phyloP scores from a whole-genome alignment of 1,140 invertebrate species.

The Drosophila prosaltans region DNA sequence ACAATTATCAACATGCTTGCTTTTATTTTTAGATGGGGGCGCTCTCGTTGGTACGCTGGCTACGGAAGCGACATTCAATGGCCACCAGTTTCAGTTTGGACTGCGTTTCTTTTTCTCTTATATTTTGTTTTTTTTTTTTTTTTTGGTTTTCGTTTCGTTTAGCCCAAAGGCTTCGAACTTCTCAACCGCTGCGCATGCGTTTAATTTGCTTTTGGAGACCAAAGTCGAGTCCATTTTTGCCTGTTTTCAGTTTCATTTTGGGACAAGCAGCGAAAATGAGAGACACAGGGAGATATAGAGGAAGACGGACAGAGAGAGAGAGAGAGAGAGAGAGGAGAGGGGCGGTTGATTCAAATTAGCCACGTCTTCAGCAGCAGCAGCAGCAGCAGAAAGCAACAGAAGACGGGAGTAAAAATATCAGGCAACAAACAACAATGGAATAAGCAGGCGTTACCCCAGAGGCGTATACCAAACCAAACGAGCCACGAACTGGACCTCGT shows the following conservation, averaged over 20 bases:
- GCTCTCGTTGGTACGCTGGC: slow-evolving; percentile 35
- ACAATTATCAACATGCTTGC: slow-evolving; percentile 79
- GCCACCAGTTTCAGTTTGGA: slow-evolving; percentile 59
- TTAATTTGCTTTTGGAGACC: slow-evolving; percentile 62
- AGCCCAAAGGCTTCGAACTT: slow-evolving; percentile 51
- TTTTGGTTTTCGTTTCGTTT: slow-evolving; percentile 37
- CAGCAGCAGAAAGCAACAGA: not conserved
- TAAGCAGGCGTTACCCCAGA: slow-evolving; percentile 75
- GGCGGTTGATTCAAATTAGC: slow-evolving; percentile 80
- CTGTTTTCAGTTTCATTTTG: slow-evolving; percentile 76
- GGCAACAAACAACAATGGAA: slow-evolving; percentile 79
- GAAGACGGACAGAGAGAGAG: slow-evolving; percentile 59
- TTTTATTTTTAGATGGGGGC: slow-evolving; percentile 39
- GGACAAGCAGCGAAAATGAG: slow-evolving; percentile 74
- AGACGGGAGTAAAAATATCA: slow-evolving; percentile 38
- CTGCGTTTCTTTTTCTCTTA: slow-evolving; percentile 6
- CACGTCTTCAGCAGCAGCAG: slow-evolving; percentile 59
- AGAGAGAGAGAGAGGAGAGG: slow-evolving; percentile 70
- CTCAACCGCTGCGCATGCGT: slow-evolving; percentile 64
- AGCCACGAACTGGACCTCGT: slow-evolving; percentile 45
- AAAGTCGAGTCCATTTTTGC: slow-evolving; percentile 24
- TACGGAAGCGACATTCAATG: slow-evolving; percentile 65
- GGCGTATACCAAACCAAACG: slow-evolving; percentile 73
- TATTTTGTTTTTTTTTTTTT: slow-evolving; percentile 9
- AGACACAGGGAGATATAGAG: slow-evolving; percentile 65